Evolutionary conservation across 2,113 vertebrate species (phyloP), one percentile per base, ranked within the genome.

Genomic region (Onychostruthus taczanowskii): DNA sequence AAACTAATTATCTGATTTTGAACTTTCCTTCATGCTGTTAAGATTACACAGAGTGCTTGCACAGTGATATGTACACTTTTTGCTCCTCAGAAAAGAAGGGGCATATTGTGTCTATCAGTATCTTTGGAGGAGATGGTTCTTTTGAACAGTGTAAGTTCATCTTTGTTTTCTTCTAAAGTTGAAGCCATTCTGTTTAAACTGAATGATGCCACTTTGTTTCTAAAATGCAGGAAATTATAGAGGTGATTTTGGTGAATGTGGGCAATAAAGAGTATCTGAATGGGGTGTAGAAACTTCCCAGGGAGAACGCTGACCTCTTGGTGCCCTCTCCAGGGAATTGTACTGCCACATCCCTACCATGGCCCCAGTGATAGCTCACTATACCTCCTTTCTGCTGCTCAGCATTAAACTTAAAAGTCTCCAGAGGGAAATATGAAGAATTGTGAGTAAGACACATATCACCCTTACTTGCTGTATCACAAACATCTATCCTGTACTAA

Each of bases 341-440:
- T 35, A 44, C 9, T 9, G 11, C 16, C 39, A 44, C 1, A 5
- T 20, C 7, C 21, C 6, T 31, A 52, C 50, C 0, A 3, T 9
- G 26, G 24, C 19, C 18, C 47, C 24, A 83, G 13, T 76, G 43
- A 56, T 62, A 30, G 16, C 31, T 84, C 33, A 30, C 19, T 63
- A 39, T 52, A 47, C 49, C 27, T 76, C 21, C 19, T 68, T 80
- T 19, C 33, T 73, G 33, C 44, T 68, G 31, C 59, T 64, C 28
- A 63, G 2, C 6, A 47, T 72, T 53, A 68, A 50, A 68, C 16
- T 47, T 18, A 21, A 31, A 73, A 76, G 16, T 55, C 76, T 58
- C 28, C 53, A 64, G 53, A 49, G 21, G 12, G 30, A 23, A 92
- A 68, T 39, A 68, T 4, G 17, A 67, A 70, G 61, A 64, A 52